These are phyloP conservation scores for Hirtodrosophila alboralis DNA, from an alignment of 2,888 invertebrate genomes.

Conservation along the genomic window DNA sequence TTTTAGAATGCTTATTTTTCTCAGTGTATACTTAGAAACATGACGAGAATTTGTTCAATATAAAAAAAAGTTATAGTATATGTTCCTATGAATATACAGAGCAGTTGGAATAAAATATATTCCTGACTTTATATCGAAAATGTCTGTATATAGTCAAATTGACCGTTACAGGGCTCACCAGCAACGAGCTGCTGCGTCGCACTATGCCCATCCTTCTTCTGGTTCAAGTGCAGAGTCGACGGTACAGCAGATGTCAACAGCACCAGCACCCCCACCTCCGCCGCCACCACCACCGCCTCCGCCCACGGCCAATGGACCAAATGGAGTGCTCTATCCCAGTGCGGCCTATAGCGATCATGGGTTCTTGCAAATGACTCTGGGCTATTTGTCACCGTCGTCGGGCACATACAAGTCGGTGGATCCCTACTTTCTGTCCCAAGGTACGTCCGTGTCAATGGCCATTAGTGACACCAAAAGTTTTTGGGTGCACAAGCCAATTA, in stretches of 20 bases:
- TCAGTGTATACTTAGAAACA: no score
- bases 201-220: conserved; percentile 46
- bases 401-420: conserved; percentile 89
- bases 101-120: no score
- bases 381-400: conserved; percentile 87
- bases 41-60: no score
- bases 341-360: conserved; percentile 85
- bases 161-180: conserved; percentile 43
- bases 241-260: conserved; percentile 38
- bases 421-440: conserved; percentile 90
- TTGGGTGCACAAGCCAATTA: conserved; percentile 36
- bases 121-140: no score
- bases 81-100: no score
- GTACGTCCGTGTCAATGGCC: conserved; percentile 82
- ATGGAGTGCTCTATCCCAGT: conserved; percentile 82
- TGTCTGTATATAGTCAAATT: no score
- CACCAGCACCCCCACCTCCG: conserved; percentile 29
- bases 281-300: conserved; percentile 44
- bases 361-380: conserved; percentile 89
- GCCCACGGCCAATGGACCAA: conserved; percentile 50
- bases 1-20: no score
- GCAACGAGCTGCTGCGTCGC: conserved; percentile 45
- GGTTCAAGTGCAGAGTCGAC: conserved; percentile 30
- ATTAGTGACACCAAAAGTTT: conserved; percentile 76
- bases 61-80: no score